Percentiles rank a stretch among this genome's conserved stretches.
These are phyloP conservation scores for Lagopus muta DNA, from an alignment of 2,113 vertebrate genomes.

Conservation along the genomic window DNA sequence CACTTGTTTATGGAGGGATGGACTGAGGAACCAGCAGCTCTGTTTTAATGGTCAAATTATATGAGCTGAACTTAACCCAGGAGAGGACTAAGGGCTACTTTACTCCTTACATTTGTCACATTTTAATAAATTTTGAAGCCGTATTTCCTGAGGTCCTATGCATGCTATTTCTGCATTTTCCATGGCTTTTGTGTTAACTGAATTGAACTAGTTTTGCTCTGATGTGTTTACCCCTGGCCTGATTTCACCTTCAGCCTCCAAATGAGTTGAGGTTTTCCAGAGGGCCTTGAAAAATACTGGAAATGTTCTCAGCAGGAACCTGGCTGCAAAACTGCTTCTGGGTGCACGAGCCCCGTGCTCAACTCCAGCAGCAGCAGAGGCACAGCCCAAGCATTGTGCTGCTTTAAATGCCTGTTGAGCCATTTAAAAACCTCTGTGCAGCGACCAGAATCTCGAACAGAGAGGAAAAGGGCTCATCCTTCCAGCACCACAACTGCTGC, in stretches of 20 bases:
- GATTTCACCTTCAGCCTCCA: neutral
- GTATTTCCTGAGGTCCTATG: slow-evolving; percentile 18
- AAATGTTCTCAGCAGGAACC: neutral
- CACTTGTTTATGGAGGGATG: rapidly evolving
- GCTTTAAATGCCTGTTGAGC: neutral
- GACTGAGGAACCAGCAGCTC: neutral
- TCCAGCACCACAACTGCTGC: neutral
- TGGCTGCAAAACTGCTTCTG: neutral
- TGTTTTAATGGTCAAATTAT: neutral
- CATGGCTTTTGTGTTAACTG: neutral
- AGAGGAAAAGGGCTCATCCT: slow-evolving; percentile 8
- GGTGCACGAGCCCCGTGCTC: neutral
- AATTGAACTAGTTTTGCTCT: neutral
- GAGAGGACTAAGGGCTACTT: neutral
- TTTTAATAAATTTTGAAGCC: slow-evolving; percentile 15
- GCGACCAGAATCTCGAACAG: neutral
- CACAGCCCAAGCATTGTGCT: neutral
- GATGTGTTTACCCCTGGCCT: neutral
- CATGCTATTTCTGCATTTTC: neutral
- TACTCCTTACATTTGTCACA: slow-evolving; percentile 18
- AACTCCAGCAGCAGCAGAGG: neutral
- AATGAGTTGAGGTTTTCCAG: neutral
- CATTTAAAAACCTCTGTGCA: neutral
- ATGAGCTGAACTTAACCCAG: neutral
- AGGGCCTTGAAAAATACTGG: neutral